Base-by-base conservation (phyloP, 2,797 vertebrate species). In the Natrix natrix region DNA sequence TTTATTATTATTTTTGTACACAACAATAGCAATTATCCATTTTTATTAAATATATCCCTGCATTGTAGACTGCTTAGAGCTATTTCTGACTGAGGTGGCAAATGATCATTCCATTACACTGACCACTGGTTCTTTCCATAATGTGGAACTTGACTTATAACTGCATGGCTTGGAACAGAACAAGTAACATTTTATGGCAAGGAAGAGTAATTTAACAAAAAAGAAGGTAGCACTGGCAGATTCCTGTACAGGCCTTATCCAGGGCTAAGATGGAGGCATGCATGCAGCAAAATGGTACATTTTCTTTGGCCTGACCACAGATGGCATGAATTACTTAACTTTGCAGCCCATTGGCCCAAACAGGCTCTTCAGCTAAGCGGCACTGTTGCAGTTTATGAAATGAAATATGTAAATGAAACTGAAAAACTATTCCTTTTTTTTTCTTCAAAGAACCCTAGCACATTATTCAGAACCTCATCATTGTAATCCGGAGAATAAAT, bases 401-500 rank as follows among this genome's bases (percentile, higher is more conserved):
- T 94, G 90, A 96, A 94, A 88, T 14, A 91, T 95, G 94, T 94
- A 96, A 95, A 96, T 94, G 94, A 96, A 89, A 91, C 95, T 93
- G n/a, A 55, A 57, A 91, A 93, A 93, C 86, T 83, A 22, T 63
- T 89, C 16, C 63, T 66, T 88, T 61, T 32, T 20, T 94, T 93
- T 22, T 95, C 94, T 93, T 94, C 94, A 92, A 95, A 91, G 93
- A 91, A 94, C 55, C 57, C 96, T 94, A 96, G 96, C 94, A 22
- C 92, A 93, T 97, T 97, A 97, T 95, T 95, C 95, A 92, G 78
- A 89, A 57, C 92, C 92, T 96, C 89, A 93, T 86, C 92, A 97
- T 96, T 97, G 96, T 96, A 97, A 97, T 97, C 96, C 92, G 91
- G 89, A 94, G 94, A 93, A 95, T 97, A 97, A 96, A 97, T 96